phyloP scores from a whole-genome alignment of 2,797 vertebrate species.

The Ambastaia sidthimunki region DNA sequence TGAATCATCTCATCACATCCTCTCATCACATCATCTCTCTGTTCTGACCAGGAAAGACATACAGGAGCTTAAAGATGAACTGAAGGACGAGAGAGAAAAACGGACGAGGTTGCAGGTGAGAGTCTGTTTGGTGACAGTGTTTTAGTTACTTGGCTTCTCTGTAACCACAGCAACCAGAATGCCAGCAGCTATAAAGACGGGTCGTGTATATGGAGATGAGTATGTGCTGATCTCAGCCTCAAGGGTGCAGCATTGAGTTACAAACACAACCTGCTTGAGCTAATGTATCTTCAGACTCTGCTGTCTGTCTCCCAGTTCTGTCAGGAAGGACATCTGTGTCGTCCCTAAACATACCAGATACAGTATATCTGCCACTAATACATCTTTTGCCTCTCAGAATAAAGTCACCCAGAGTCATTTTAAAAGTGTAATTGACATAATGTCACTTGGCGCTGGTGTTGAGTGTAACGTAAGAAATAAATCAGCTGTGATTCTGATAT shows the following conservation, averaged over 20 bases:
- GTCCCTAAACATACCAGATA: too few species aligned
- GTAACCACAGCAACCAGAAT: too few species aligned
- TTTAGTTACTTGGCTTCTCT: too few species aligned
- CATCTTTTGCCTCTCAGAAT: too few species aligned
- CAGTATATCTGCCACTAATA: background rate
- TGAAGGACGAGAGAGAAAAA: slow-evolving; percentile 78
- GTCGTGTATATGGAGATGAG: too few species aligned
- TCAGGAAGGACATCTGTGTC: too few species aligned
- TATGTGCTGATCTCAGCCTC: background rate
- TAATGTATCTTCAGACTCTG: too few species aligned
- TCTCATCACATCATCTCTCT: slow-evolving; percentile 38
- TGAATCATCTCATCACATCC: background rate
- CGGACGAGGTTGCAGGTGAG: slow-evolving; percentile 81
- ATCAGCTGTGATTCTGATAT: background rate
- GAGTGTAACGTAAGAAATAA: background rate
- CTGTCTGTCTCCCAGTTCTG: too few species aligned
- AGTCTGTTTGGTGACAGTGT: background rate
- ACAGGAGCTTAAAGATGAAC: slow-evolving; percentile 80
- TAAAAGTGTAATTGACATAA: rapidly evolving
- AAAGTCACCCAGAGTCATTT: background rate
- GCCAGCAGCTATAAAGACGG: too few species aligned
- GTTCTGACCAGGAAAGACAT: slow-evolving; percentile 79
- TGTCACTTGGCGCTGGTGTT: background rate
- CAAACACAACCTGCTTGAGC: too few species aligned
- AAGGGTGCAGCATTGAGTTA: slow-evolving; percentile 36